Evolutionary conservation across 2,113 vertebrate genomes (phyloP), one percentile per base, ranked within the genome.

Genomic region (Leiothrix lutea): DNA sequence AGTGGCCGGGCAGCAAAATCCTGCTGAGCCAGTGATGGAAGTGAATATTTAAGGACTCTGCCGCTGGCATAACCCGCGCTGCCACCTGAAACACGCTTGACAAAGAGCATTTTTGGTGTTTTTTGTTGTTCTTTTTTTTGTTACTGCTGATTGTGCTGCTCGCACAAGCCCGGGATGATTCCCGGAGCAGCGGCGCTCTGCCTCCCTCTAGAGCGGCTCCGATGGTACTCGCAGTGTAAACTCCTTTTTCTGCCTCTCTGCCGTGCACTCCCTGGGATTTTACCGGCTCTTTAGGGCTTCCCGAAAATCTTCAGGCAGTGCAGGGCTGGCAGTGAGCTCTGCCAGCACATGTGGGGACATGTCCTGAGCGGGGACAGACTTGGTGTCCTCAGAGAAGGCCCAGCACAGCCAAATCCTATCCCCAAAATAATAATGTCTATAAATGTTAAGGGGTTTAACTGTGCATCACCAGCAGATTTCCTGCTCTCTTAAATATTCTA

Each of bases 201-300:
- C 95, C 95, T 97, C 97, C 97, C 95, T 97, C 98, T 97, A 95
- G 95, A 97, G 97, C 81, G 65, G 19, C 60, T 38, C 35, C 20
- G 5, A 2, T 1, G 92, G 18, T 3, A 90, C 14, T 77, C 80
- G n/a, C 90, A 6, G 5, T 0, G 8, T 2, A 33, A 86, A 8
- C 16, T 35, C 12, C 3, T 13, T 9, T 35, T 31, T 14, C 24
- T 47, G 72, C 56, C 71, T 81, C 50, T 36, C 18, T 3, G 19
- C 36, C 45, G 0, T 1, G 26, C 2, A 17, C 7, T 9, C 80
- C 3, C 3, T 0, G 33, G n/a, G n/a, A 3, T 90, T 58, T 28
- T 11, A 7, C 9, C 21, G 2, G 4, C 40, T 86, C 36, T 74
- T 70, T 8, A 50, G 28, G 33, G 29, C 67, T 47, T n/a, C 83